These are phyloP conservation scores for Tetramorium parvispinum DNA, from an alignment of 1,140 invertebrate species.

Conservation along the genomic window DNA sequence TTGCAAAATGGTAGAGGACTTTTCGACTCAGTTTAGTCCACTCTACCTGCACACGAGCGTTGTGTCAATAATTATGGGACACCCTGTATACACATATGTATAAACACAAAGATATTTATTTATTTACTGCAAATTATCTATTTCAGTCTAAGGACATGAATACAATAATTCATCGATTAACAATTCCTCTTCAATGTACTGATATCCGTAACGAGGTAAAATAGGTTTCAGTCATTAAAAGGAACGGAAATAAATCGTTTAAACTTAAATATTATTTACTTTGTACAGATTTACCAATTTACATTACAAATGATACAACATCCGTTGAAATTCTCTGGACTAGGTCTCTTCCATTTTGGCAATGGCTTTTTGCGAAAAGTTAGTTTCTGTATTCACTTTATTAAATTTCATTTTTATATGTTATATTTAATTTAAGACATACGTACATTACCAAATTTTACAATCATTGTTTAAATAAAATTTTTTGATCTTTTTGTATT, in stretches of 20 bases:
- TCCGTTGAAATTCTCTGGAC: conserved; percentile 3
- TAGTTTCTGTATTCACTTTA: not conserved
- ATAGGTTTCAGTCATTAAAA: not conserved
- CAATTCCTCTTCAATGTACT: not conserved
- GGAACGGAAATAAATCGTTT: not conserved
- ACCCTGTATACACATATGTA: too few species aligned
- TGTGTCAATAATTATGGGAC: too few species aligned
- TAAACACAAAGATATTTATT: not conserved
- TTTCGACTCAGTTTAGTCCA: too few species aligned
- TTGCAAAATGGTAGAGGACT: too few species aligned
- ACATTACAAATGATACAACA: not conserved
- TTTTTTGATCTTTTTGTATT: not conserved
- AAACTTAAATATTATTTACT: not conserved
- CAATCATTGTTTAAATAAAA: not conserved
- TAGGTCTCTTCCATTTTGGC: conserved; percentile 22
- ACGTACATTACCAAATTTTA: not conserved
- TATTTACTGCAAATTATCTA: not conserved
- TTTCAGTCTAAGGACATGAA: conserved; percentile 27
- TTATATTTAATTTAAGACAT: not conserved
- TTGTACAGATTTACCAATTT: conserved; percentile 26
- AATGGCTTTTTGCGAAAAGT: not conserved
- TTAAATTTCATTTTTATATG: not conserved
- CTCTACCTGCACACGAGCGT: too few species aligned
- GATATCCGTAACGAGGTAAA: not conserved
- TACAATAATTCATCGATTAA: conserved; percentile 1